Conservation (phyloP, 1,140 invertebrate genomes). For the Meloidogyne floridensis region DNA sequence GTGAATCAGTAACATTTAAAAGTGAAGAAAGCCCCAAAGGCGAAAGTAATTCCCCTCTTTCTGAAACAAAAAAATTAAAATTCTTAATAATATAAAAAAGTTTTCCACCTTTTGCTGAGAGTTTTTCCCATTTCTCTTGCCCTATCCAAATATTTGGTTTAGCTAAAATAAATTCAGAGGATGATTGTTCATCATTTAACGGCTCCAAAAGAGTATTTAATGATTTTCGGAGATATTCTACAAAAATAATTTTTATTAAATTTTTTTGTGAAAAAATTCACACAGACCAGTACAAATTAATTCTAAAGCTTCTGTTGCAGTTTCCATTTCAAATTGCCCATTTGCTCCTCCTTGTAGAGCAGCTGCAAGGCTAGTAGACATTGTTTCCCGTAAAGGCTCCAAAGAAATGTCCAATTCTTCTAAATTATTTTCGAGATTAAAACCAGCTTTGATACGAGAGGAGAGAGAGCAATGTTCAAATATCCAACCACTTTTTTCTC, state of each 20-base stretch:
- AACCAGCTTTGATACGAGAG: slow-evolving; percentile 35
- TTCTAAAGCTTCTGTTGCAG: slow-evolving; percentile 19
- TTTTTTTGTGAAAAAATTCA: neutral
- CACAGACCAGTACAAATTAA: slow-evolving; percentile 8
- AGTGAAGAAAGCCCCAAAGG: slow-evolving; percentile 20
- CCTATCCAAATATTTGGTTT: slow-evolving; percentile 19
- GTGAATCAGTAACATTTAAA: slow-evolving; percentile 11
- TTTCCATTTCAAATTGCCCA: slow-evolving; percentile 8
- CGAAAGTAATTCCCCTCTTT: slow-evolving; percentile 22
- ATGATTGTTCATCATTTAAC: neutral
- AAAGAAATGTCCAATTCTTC: neutral
- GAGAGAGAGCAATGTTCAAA: slow-evolving; percentile 33
- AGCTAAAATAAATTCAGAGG: neutral
- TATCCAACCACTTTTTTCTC: slow-evolving; percentile 41
- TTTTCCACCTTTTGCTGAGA: slow-evolving; percentile 17
- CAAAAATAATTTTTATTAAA: neutral
- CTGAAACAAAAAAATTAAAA: neutral
- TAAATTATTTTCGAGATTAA: neutral
- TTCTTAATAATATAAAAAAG: neutral
- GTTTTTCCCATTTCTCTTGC: slow-evolving; percentile 1
- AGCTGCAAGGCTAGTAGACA: slow-evolving; percentile 14
- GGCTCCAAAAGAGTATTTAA: slow-evolving; percentile 14
- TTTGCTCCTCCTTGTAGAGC: slow-evolving; percentile 12
- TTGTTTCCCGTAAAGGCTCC: slow-evolving; percentile 1
- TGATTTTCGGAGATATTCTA: slow-evolving; percentile 16